phyloP scores from a whole-genome alignment of 2,113 vertebrate species.

The Phyllopteryx taeniolatus region DNA sequence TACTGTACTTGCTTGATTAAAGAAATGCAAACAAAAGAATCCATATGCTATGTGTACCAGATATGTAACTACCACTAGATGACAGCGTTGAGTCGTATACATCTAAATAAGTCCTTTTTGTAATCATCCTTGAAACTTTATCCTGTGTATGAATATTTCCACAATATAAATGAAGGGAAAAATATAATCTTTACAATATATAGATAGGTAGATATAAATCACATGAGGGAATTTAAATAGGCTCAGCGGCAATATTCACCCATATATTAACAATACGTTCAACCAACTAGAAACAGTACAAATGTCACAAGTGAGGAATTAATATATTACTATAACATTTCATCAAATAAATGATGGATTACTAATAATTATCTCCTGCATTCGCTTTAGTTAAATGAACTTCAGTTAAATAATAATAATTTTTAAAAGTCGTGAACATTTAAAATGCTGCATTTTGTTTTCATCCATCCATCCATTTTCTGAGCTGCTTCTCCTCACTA shows the following conservation, averaged over 20 bases:
- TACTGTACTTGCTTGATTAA: not conserved
- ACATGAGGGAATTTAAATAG: too few species aligned
- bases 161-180: not conserved
- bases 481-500: too few species aligned
- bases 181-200: not conserved
- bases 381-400: not conserved
- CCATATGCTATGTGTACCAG: not conserved
- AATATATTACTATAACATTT: too few species aligned
- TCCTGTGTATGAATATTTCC: not conserved
- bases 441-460: not conserved
- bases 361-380: not conserved
- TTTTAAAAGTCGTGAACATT: not conserved
- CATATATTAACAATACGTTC: not conserved
- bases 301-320: not conserved
- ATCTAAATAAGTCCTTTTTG: not conserved
- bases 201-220: not conserved
- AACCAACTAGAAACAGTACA: not conserved
- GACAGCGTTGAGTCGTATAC: constrained; percentile 9
- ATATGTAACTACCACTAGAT: constrained; percentile 25
- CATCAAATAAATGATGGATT: too few species aligned
- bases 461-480: too few species aligned
- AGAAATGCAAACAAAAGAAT: not conserved
- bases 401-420: not conserved
- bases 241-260: too few species aligned
- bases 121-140: not conserved